Base-by-base conservation (phyloP, 2,888 invertebrate species). In the Tuta absoluta region DNA sequence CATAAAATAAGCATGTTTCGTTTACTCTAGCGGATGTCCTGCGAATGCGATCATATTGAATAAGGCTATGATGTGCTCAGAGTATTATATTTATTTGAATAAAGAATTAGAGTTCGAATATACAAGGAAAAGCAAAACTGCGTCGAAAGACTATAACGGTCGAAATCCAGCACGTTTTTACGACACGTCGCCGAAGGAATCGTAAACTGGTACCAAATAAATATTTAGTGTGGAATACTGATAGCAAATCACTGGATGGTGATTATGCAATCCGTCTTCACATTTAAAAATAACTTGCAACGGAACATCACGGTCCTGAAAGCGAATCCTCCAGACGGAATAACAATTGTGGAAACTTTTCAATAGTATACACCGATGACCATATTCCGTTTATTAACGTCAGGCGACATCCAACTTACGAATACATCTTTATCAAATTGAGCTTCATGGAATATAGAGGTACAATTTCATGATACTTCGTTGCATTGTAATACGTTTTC, bases 331-430 rank as follows among this genome's bases (percentile, higher is more conserved):
- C 86, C 81, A 87, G 85, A 88, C 84, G 72, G 90, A 88, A 91
- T 91, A 90, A 83, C 83, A 87, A 90, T 87, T 74, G 86, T 86
- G 87, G 88, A 89, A 89, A 88, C 85, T 87, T 87, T 87, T 83
- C 80, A 85, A 83, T 80, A 76, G 75, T 80, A 72, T 77, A 77
- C 65, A 75, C 81, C 81, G 80, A 79, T 80, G 77, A 83, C 81
- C 75, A 80, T 79, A 80, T 78, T 78, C 73, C 67, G 69, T 76
- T 75, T 76, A 76, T 72, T 73, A 71, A 51, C 38, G 53, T 62
- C 61, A 61, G 28, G 61, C 37, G 62, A 62, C 51, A 49, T 62
- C 38, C 37, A 38, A 12, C 21, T 17, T 23, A 19, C 49, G 51
- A 51, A 62, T 53, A 62, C 53, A 62, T 62, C 53, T 62, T n/a